Evolutionary conservation across 2,797 vertebrate genomes (phyloP).

Genomic region (Lophotriccus pileatus): DNA sequence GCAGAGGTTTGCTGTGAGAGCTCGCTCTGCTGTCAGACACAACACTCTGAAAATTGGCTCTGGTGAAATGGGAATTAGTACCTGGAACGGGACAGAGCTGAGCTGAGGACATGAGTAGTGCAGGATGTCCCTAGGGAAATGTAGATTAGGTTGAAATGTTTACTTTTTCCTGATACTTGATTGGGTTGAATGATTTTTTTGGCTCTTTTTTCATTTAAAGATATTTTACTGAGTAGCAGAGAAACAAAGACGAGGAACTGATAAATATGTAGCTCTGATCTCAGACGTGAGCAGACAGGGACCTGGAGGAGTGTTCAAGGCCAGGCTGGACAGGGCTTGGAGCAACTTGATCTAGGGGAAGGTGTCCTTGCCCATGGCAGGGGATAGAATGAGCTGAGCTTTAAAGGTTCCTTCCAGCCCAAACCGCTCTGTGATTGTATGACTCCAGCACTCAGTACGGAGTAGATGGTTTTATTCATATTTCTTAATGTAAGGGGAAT

Average conservation of each 20-base stretch:
- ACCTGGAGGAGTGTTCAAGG: neutral
- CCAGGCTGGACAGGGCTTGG: neutral
- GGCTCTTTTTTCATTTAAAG: neutral
- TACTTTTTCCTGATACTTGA: neutral
- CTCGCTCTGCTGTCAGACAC: neutral
- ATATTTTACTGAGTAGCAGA: neutral
- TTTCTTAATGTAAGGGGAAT: neutral
- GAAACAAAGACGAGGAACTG: neutral
- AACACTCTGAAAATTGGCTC: neutral
- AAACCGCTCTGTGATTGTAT: neutral
- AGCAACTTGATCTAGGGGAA: neutral
- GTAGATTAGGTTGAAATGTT: neutral
- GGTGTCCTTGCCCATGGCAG: neutral
- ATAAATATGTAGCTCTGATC: neutral
- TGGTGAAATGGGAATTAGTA: neutral
- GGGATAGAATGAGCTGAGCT: neutral
- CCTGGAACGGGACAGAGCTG: neutral
- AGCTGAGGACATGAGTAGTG: neutral
- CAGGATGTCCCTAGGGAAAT: neutral
- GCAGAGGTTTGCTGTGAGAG: neutral
- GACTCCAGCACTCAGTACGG: neutral
- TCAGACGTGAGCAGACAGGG: neutral
- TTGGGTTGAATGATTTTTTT: neutral
- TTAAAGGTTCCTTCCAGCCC: neutral
- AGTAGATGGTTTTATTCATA: neutral